Conservation (phyloP, 2,888 invertebrate genomes). For the Metellina segmentata region DNA sequence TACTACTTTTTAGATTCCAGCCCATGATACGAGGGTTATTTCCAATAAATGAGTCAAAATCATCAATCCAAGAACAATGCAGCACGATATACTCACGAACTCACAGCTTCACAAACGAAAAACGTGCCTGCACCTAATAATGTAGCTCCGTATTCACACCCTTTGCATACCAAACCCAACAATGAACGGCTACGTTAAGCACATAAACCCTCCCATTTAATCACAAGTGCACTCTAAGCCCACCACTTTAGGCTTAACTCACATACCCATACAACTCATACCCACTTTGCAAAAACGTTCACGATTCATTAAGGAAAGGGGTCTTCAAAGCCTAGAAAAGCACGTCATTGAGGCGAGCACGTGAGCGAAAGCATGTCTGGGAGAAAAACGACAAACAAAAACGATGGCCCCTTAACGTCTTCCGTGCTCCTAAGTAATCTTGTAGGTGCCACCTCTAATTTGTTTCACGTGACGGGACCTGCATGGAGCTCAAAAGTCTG, state of each 20-base stretch:
- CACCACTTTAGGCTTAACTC: background rate
- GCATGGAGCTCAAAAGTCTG: background rate
- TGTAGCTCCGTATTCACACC: background rate
- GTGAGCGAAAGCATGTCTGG: constrained; percentile 1
- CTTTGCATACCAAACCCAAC: background rate
- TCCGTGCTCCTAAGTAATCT: constrained; percentile 4
- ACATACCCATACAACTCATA: background rate
- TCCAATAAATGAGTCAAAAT: no score
- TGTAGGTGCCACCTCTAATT: constrained; percentile 29
- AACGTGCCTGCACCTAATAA: no score
- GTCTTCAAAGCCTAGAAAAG: background rate
- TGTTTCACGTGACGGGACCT: constrained; percentile 14
- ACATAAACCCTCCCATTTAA: background rate
- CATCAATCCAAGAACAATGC: no score
- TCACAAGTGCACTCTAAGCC: background rate
- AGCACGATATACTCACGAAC: no score
- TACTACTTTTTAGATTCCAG: no score
- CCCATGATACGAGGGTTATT: no score
- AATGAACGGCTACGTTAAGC: background rate
- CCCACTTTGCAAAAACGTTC: background rate
- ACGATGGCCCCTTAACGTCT: background rate
- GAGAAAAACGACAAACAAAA: background rate
- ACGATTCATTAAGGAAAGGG: constrained; percentile 20
- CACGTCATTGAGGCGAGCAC: background rate
- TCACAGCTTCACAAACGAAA: no score